A percentile compares a stretch with the other conserved stretches of the same genome.
phyloP scores from a whole-genome alignment of 2,113 vertebrate species.

The Phrynocephalus versicolor region DNA sequence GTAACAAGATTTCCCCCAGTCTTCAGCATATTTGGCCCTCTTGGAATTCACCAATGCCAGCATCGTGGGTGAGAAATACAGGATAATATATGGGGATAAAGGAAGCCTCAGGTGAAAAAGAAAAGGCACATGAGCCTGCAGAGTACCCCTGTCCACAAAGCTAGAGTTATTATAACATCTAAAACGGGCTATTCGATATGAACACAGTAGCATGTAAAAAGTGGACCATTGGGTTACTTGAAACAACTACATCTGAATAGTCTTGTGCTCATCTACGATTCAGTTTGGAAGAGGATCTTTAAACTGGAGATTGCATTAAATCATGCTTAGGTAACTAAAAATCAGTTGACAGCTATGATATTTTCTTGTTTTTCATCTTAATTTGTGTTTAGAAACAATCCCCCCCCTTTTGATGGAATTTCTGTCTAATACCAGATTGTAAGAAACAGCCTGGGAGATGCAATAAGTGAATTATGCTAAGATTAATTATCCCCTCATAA shows the following conservation, averaged over 20 bases:
- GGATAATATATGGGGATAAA: too few relatives aligned
- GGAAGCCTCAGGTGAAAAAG: too few relatives aligned
- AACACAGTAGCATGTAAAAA: neutral
- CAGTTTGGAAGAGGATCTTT: constrained; percentile 5
- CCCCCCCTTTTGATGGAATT: neutral
- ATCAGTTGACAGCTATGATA: neutral
- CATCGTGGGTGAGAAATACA: too few relatives aligned
- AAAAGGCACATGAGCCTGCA: neutral
- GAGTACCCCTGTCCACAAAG: neutral
- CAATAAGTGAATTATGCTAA: neutral
- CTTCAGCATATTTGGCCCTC: too few relatives aligned
- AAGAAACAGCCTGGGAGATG: neutral
- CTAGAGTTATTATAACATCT: neutral
- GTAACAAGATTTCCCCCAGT: too few relatives aligned
- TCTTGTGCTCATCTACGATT: neutral
- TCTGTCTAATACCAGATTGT: neutral
- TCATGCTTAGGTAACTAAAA: neutral
- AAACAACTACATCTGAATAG: neutral
- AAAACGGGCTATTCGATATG: neutral
- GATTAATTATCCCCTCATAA: neutral
- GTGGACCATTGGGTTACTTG: neutral
- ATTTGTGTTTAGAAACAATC: neutral
- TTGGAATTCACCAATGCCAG: too few relatives aligned
- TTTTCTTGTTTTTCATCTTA: constrained; percentile 16
- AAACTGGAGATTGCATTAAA: neutral